Evolutionary conservation across 2,797 vertebrate genomes (phyloP).

Genomic region (Vireo griseus): DNA sequence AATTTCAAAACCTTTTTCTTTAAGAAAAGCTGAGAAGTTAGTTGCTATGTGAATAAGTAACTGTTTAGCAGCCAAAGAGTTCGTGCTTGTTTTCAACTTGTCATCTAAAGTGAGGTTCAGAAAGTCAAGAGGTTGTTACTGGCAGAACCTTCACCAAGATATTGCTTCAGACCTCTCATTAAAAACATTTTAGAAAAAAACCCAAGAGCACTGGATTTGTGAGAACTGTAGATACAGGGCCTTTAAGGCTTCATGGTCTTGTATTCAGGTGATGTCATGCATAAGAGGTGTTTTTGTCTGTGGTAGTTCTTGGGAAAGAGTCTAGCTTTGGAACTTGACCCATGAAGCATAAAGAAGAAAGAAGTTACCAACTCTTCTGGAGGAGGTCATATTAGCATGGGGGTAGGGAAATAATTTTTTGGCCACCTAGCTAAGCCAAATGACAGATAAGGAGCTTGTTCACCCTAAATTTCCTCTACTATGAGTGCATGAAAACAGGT

Average conservation of each 20-base stretch:
- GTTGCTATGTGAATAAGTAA: not conserved
- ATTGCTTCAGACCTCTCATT: not conserved
- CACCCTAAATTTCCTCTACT: not conserved
- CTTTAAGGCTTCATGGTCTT: not conserved
- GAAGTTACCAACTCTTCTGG: not conserved
- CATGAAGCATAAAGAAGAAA: not conserved
- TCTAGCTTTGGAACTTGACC: not conserved
- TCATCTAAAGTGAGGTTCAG: not conserved
- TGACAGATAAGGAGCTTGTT: not conserved
- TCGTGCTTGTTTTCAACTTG: not conserved
- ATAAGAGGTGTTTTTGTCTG: not conserved
- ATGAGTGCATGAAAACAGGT: not conserved
- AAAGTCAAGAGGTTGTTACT: not conserved
- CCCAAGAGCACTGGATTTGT: not conserved
- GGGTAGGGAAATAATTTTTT: not conserved
- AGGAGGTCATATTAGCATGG: not conserved
- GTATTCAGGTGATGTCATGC: not conserved
- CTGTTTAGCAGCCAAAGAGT: not conserved
- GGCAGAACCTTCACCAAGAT: not conserved
- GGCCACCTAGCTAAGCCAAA: not conserved
- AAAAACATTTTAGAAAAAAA: not conserved
- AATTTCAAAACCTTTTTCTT: not conserved
- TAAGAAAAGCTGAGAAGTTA: not conserved
- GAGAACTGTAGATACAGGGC: not conserved
- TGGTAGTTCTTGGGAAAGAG: not conserved